Evolutionary conservation across 1,140 invertebrate genomes (phyloP).

Genomic region (Chionoecetes opilio): DNA sequence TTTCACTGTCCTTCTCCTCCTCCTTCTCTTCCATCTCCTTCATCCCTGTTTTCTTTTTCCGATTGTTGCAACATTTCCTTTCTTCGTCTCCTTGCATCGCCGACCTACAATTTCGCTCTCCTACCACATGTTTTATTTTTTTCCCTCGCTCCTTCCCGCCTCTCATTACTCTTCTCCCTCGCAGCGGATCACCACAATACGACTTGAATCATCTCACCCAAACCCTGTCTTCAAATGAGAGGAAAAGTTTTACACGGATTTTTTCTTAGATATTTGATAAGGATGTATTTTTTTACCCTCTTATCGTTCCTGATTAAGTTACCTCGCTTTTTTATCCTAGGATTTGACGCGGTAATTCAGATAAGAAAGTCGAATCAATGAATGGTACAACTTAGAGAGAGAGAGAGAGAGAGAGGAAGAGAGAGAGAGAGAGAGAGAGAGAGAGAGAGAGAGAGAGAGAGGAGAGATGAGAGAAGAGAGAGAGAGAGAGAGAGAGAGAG

Average conservation of each 20-base stretch:
- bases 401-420: not conserved
- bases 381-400: too few species aligned
- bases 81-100: not conserved
- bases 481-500: slow-evolving; percentile 44
- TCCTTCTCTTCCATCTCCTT: not conserved
- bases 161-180: not conserved
- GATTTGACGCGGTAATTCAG: too few species aligned
- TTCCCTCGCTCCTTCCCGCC: not conserved
- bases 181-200: not conserved
- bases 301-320: too few species aligned
- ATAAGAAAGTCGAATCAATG: too few species aligned
- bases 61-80: not conserved
- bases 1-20: not conserved
- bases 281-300: too few species aligned
- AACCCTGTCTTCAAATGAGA: not conserved
- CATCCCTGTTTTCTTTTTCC: not conserved
- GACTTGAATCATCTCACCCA: not conserved
- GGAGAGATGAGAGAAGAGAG: not conserved
- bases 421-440: slow-evolving; percentile 39
- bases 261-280: too few species aligned
- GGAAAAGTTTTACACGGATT: not conserved
- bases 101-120: not conserved
- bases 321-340: too few species aligned
- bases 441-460: slow-evolving; percentile 35
- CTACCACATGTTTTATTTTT: not conserved